Evolutionary conservation across 1,140 invertebrate species (phyloP).

Genomic region (Lordiphosa mommai): DNA sequence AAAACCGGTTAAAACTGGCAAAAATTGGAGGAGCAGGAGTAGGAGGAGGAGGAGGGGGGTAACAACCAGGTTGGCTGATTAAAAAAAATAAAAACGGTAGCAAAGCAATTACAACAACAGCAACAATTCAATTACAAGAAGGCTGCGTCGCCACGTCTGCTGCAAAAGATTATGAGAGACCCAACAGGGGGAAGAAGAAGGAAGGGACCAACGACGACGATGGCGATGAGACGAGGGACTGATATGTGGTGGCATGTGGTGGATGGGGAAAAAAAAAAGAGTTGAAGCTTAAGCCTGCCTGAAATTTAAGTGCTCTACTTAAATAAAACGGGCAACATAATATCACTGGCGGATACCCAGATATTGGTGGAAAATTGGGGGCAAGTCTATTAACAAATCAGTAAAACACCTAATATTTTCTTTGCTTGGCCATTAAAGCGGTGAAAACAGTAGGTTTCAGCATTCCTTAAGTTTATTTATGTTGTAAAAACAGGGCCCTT

Average conservation of each 20-base stretch:
- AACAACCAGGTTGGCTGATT: conserved; percentile 44
- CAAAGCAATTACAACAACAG: conserved; percentile 77
- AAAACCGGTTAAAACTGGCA: conserved; percentile 51
- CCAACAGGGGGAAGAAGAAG: background rate
- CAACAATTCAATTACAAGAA: conserved; percentile 71
- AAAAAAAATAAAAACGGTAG: conserved; percentile 62
- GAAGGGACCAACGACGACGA: background rate
- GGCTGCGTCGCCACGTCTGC: conserved; percentile 17
- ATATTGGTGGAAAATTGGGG: too few species aligned
- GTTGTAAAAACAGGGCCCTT: too few species aligned
- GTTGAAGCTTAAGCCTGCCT: background rate
- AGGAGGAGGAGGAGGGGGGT: background rate
- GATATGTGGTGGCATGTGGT: conserved; percentile 6
- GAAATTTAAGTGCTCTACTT: conserved; percentile 15
- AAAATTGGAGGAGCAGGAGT: conserved; percentile 23
- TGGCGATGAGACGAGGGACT: background rate
- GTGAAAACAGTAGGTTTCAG: too few species aligned
- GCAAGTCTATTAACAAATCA: too few species aligned
- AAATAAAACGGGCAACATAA: background rate
- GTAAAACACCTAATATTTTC: too few species aligned
- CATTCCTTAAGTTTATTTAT: too few species aligned
- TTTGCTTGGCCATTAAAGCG: too few species aligned
- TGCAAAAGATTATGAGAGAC: conserved; percentile 34
- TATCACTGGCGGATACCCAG: too few species aligned
- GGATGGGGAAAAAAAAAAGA: background rate